These are phyloP conservation scores for Lindbergichthys nudifrons DNA, from an alignment of 2,797 vertebrate species.

Conservation along the genomic window DNA sequence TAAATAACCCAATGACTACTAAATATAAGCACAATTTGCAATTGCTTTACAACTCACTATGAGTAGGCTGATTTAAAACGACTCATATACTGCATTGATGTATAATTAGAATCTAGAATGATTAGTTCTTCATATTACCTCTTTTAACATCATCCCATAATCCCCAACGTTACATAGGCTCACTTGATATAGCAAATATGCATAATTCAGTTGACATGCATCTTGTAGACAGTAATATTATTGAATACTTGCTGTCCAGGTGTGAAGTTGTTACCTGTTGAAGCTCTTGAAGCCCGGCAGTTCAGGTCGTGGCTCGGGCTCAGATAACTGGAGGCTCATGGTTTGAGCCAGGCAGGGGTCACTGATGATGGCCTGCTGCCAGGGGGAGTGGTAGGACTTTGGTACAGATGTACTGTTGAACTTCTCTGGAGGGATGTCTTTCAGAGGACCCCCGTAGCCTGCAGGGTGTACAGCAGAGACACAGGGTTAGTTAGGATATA, in stretches of 20 bases:
- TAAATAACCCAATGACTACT: no score
- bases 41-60: no score
- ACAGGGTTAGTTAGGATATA: neutral
- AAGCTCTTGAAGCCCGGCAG: slow-evolving; percentile 94
- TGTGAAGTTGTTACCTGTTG: slow-evolving; percentile 89
- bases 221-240: neutral
- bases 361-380: slow-evolving; percentile 91
- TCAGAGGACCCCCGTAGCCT: slow-evolving; percentile 94
- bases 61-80: no score
- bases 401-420: slow-evolving; percentile 95
- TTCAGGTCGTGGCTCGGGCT: slow-evolving; percentile 84
- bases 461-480: slow-evolving; percentile 25
- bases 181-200: neutral
- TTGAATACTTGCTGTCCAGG: neutral
- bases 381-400: slow-evolving; percentile 95
- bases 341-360: slow-evolving; percentile 89
- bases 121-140: no score
- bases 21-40: no score
- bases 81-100: no score
- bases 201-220: neutral
- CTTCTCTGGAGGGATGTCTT: slow-evolving; percentile 93
- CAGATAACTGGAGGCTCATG: slow-evolving; percentile 83
- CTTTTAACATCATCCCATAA: no score
- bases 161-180: no score
- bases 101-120: no score